Evolutionary conservation across 2,113 vertebrate genomes (phyloP).

Genomic region (Anoplopoma fimbria): DNA sequence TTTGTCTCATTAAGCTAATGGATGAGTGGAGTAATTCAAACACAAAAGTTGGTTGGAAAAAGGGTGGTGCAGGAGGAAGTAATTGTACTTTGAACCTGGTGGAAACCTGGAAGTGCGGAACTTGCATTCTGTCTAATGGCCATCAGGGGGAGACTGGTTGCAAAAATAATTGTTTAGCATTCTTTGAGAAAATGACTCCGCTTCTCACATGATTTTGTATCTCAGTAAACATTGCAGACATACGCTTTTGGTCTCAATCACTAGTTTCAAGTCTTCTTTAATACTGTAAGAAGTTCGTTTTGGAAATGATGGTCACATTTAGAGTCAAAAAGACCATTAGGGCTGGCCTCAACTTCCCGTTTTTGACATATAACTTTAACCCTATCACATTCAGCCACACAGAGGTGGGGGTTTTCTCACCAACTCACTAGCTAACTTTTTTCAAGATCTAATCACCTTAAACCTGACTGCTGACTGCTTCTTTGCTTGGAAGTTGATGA

Average conservation of each 20-base stretch:
- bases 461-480: not conserved
- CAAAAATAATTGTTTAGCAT: not conserved
- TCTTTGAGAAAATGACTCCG: not conserved
- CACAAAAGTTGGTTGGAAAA: conserved; percentile 21
- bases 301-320: not conserved
- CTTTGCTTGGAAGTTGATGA: not conserved
- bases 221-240: not conserved
- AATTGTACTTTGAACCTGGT: not conserved
- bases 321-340: not conserved
- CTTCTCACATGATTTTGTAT: not conserved
- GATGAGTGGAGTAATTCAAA: conserved; percentile 18
- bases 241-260: not conserved
- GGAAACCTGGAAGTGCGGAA: not conserved
- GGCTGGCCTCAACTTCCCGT: not conserved
- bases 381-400: not conserved
- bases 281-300: too few relatives aligned
- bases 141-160: not conserved
- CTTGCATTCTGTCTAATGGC: not conserved
- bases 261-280: not conserved
- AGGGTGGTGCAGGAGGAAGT: not conserved
- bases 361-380: not conserved
- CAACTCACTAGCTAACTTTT: not conserved
- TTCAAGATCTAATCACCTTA: not conserved
- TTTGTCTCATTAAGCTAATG: conserved; percentile 50
- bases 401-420: not conserved